These are phyloP conservation scores for Arenicola marina DNA, from an alignment of 2,888 invertebrate species.

Conservation along the genomic window DNA sequence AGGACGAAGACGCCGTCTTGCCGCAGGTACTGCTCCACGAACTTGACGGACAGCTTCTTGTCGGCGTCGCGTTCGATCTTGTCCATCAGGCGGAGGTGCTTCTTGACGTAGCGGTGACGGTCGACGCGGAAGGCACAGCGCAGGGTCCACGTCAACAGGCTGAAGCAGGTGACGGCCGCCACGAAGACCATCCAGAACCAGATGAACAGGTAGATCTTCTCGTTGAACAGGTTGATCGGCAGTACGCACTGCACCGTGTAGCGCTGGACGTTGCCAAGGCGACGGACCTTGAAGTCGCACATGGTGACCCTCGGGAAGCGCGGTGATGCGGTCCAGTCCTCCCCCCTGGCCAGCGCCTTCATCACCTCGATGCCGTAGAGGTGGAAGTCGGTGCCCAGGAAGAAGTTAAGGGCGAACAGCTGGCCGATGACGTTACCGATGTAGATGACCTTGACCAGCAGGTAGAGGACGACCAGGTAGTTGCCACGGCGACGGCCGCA, in stretches of 20 bases:
- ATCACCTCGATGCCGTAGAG: conserved; percentile 62
- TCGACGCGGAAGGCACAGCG: conserved; percentile 25
- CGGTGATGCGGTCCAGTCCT: conserved; percentile 55
- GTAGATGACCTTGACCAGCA: conserved; percentile 61
- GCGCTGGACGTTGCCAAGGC: conserved; percentile 60
- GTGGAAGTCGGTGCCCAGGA: conserved; percentile 34
- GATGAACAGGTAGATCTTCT: conserved; percentile 62
- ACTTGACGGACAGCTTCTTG: conserved; percentile 35
- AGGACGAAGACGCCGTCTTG: conserved; percentile 61
- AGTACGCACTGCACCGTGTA: conserved; percentile 62
- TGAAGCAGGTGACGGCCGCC: conserved; percentile 57
- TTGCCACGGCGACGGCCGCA: conserved; percentile 61
- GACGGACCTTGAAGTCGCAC: conserved; percentile 58
- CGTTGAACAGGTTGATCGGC: conserved; percentile 48
- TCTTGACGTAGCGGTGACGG: conserved; percentile 33
- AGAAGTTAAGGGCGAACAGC: conserved; percentile 38
- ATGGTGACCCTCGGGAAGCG: conserved; percentile 60
- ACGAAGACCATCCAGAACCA: conserved; percentile 65
- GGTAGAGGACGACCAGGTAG: conserved; percentile 63
- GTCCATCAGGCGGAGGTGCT: conserved; percentile 35
- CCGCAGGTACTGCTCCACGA: conserved; percentile 57
- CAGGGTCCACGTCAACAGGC: conserved; percentile 61
- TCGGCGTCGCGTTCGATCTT: conserved; percentile 19
- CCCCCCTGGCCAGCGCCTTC: conserved; percentile 59
- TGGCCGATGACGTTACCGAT: conserved; percentile 53